Base-by-base conservation (phyloP, 2,888 invertebrate genomes). In the Phengaris alcon region DNA sequence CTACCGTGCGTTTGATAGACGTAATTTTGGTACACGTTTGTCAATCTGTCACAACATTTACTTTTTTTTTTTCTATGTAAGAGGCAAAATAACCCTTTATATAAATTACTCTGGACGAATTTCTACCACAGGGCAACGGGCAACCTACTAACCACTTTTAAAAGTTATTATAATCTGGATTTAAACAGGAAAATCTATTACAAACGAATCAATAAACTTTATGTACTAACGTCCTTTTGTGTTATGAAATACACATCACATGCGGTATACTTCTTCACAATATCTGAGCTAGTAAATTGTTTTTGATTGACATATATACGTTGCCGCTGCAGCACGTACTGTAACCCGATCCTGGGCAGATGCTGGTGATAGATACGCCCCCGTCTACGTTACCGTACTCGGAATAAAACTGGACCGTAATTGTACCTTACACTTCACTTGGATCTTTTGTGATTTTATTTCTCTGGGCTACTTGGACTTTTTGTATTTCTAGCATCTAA, bases 241-340 rank as follows among this genome's bases (percentile, higher is more conserved):
- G 59, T 64, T 35, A 64, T 6, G 6, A 35, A 64, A 64, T 59
- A 59, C 64, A 44, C 35, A 52, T 52, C 52, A 52, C 7, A 12
- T 52, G 52, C 35, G 64, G 35, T 13, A 52, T 22, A 12, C 15
- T 48, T 51, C n/a, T 52, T 72, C 35, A 51, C 51, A n/a, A 72
- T 72, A 72, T 72, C 35, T 35, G 48, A 44, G 52, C 69, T 70
- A 55, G 48, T 75, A 70, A 70, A 75, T 75, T 70, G 70, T 70
- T 75, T 70, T 55, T 48, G 57, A 75, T 48, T 57, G 75, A 75
- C 75, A 69, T 57, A 75, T 69, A 75, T 75, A 51, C 51, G 64
- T 57, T 48, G 57, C n/a, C 57, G 70, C 69, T 69, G 69, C 79
- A 78, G 69, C 79, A 78, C 79, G 79, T 79, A 74, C 77, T 75